phyloP scores from a whole-genome alignment of 1,140 invertebrate species.

The Zelostemma sp. region DNA sequence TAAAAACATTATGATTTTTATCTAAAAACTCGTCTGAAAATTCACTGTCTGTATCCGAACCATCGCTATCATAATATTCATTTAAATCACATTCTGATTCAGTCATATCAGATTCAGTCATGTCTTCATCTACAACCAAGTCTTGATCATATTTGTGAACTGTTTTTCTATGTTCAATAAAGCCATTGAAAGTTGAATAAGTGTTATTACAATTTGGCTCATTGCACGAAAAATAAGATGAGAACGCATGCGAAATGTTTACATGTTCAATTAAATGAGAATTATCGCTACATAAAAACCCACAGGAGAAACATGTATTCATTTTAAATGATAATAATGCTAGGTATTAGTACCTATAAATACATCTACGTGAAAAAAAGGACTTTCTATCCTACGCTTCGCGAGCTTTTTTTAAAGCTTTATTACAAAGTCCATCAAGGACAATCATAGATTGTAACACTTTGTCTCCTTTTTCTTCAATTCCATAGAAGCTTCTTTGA shows the following conservation, averaged over 20 bases:
- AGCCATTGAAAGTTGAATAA: background rate
- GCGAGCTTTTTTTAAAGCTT: background rate
- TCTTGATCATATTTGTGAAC: background rate
- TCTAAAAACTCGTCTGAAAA: background rate
- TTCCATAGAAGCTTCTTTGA: background rate
- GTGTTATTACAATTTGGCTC: background rate
- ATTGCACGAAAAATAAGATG: background rate
- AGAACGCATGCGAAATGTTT: background rate
- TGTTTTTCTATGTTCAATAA: background rate
- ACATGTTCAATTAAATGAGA: background rate
- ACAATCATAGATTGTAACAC: background rate
- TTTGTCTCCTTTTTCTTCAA: background rate
- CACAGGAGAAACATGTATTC: background rate
- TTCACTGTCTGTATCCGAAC: background rate
- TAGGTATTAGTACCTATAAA: too few species aligned
- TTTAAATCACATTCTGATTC: background rate
- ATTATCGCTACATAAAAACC: background rate
- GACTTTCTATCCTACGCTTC: background rate
- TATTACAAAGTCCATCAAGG: background rate
- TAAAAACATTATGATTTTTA: background rate
- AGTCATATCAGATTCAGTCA: too few species aligned
- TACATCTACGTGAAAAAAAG: background rate
- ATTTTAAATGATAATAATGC: background rate
- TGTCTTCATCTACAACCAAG: background rate
- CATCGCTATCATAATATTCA: background rate